Conservation (phyloP, 2,113 vertebrate genomes). For the Progne subis region DNA sequence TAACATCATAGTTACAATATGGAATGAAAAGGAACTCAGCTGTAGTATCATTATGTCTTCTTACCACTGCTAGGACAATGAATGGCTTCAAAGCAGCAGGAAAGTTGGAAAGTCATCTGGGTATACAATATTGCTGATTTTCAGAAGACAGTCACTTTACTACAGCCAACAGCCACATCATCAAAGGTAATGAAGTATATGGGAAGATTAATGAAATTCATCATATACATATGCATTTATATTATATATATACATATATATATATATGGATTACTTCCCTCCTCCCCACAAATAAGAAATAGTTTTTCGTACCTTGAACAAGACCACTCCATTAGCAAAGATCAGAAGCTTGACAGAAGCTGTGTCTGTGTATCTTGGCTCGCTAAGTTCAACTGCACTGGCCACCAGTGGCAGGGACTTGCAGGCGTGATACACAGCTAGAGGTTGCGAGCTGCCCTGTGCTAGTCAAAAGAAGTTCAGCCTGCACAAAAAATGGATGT, state of each 20-base stretch:
- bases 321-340: background rate
- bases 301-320: background rate
- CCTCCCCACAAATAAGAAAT: background rate
- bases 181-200: background rate
- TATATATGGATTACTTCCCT: background rate
- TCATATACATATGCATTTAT: background rate
- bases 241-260: background rate
- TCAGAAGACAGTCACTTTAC: background rate
- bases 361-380: background rate
- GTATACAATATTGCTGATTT: background rate
- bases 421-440: background rate
- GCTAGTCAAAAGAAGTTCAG: background rate
- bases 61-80: background rate
- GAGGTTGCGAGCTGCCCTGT: background rate
- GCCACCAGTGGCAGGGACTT: background rate
- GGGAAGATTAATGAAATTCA: slow-evolving; percentile 9
- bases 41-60: background rate
- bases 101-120: background rate
- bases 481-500: background rate
- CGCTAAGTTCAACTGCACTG: background rate
- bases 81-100: background rate
- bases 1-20: background rate
- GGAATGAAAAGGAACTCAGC: background rate
- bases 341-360: background rate
- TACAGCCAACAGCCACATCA: background rate